Conservation (phyloP, 1,140 invertebrate genomes). For the Bombus cullumanus region DNA sequence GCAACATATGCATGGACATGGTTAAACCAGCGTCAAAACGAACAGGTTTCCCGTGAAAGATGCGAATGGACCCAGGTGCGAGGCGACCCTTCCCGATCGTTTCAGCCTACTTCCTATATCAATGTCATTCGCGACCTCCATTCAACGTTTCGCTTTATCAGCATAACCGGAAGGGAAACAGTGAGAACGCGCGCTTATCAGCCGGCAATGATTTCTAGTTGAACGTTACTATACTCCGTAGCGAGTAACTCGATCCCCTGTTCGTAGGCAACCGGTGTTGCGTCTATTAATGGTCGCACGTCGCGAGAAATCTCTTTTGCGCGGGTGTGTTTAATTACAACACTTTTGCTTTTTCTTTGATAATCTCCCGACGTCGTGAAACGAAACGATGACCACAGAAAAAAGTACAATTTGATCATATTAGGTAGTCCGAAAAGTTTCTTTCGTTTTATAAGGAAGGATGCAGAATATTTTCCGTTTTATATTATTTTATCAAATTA, state of each 20-base stretch:
- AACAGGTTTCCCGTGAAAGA: slow-evolving; percentile 45
- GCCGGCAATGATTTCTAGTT: neutral
- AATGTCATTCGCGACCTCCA: slow-evolving; percentile 31
- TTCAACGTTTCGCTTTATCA: slow-evolving; percentile 49
- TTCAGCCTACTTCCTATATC: slow-evolving; percentile 34
- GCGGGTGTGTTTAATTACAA: slow-evolving; percentile 50
- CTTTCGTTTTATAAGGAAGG: no score
- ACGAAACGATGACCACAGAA: neutral
- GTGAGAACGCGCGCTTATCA: slow-evolving; percentile 40
- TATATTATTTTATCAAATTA: no score
- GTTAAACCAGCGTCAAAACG: slow-evolving; percentile 33
- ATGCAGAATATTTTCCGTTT: no score
- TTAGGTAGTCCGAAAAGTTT: no score
- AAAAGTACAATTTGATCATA: no score
- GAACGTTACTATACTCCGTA: slow-evolving; percentile 15
- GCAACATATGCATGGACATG: neutral
- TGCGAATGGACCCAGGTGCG: slow-evolving; percentile 22
- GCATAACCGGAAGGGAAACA: slow-evolving; percentile 59
- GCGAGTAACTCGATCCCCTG: slow-evolving; percentile 44
- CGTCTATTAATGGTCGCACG: slow-evolving; percentile 13
- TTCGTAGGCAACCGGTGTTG: neutral
- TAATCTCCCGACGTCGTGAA: slow-evolving; percentile 1
- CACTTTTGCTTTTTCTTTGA: slow-evolving; percentile 40
- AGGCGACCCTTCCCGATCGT: neutral
- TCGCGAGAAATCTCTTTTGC: slow-evolving; percentile 36